A percentile compares a stretch with the other conserved stretches of the same genome.
Evolutionary conservation across 2,797 vertebrate species (phyloP).

Genomic region (Coccyzus lansbergi): DNA sequence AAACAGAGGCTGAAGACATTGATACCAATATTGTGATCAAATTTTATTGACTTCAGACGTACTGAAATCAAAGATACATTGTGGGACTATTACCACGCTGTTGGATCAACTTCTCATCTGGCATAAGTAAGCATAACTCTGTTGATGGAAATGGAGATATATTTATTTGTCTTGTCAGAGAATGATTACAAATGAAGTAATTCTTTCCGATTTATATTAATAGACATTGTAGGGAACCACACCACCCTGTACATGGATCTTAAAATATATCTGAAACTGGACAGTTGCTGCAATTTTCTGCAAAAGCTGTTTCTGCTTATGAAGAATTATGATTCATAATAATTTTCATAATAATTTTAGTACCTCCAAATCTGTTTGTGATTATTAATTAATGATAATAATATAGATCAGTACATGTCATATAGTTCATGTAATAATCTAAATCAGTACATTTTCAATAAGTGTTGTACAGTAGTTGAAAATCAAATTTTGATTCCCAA

Average conservation of each 20-base stretch:
- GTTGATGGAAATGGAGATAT: background rate
- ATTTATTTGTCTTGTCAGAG: background rate
- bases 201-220: background rate
- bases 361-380: background rate
- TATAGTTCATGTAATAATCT: background rate
- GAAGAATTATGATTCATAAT: background rate
- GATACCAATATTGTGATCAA: background rate
- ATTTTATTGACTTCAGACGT: background rate
- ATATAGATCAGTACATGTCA: too few species aligned
- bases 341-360: background rate
- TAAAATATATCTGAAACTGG: background rate
- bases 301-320: background rate
- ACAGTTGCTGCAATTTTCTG: background rate
- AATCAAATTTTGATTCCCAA: background rate
- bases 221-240: background rate
- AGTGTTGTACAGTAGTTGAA: background rate
- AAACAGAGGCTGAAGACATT: background rate
- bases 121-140: background rate
- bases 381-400: background rate
- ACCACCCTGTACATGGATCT: background rate
- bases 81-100: background rate
- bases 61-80: background rate
- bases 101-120: background rate
- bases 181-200: background rate
- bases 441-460: background rate